These are phyloP conservation scores for Amblyraja radiata DNA, from an alignment of 2,797 vertebrate species.

Conservation along the genomic window DNA sequence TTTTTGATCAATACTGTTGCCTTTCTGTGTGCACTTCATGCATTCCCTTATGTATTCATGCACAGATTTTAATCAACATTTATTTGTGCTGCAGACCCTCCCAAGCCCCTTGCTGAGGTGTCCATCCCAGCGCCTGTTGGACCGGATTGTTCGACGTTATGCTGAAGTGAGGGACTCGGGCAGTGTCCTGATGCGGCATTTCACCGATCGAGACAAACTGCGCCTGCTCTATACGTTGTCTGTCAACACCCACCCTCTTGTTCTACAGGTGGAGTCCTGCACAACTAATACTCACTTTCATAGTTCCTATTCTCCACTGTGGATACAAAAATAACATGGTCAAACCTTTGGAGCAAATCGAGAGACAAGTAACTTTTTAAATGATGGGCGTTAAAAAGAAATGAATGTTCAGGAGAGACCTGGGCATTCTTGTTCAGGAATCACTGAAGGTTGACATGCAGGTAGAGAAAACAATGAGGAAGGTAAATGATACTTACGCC, in stretches of 20 bases:
- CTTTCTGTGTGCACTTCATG: not conserved
- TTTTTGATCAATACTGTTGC: not conserved
- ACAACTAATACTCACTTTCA: not conserved
- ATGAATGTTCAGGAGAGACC: not conserved
- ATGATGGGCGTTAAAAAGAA: not conserved
- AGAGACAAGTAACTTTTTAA: not conserved
- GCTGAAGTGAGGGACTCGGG: slow-evolving; percentile 69
- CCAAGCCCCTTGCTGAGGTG: slow-evolving; percentile 65
- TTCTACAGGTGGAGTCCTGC: slow-evolving; percentile 59
- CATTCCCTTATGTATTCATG: slow-evolving; percentile 39
- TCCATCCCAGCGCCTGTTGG: slow-evolving; percentile 68
- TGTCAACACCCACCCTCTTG: slow-evolving; percentile 67
- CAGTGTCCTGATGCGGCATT: slow-evolving; percentile 74
- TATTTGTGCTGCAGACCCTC: slow-evolving; percentile 54
- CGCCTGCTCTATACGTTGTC: slow-evolving; percentile 71
- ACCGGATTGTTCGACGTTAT: slow-evolving; percentile 68
- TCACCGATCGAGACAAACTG: slow-evolving; percentile 64
- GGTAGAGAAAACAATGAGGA: not conserved
- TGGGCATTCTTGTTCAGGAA: not conserved
- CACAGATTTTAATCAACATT: not conserved
- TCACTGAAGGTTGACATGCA: not conserved
- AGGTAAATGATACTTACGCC: not conserved
- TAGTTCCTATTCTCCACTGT: not conserved
- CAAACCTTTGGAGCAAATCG: too few relatives aligned
- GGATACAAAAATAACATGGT: not conserved